Conservation (phyloP, 2,113 vertebrate species). For the Lepidiolamprologus cunningtoni region DNA sequence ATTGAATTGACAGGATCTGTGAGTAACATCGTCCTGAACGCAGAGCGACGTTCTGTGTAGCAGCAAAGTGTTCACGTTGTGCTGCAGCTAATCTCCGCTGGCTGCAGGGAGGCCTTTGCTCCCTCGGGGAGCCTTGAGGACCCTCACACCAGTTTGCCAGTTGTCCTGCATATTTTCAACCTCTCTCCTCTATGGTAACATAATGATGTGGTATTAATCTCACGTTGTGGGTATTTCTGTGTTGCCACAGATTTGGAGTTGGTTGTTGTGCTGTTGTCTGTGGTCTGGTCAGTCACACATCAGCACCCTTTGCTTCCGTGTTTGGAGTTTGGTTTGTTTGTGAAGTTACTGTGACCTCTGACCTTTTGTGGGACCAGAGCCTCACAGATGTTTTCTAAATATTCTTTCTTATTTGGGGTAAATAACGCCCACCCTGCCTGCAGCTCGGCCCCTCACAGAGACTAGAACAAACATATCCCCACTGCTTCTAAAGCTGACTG, state of each 20-base stretch:
- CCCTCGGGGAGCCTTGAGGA: rapidly evolving
- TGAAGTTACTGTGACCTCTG: neutral
- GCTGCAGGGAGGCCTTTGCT: rapidly evolving
- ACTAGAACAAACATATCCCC: neutral
- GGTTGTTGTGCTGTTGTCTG: neutral
- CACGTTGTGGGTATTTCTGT: rapidly evolving
- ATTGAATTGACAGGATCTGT: rapidly evolving
- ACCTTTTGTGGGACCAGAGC: neutral
- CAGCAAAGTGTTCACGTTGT: rapidly evolving
- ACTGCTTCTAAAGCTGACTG: neutral
- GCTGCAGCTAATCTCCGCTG: neutral
- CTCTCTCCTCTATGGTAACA: neutral
- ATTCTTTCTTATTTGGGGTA: neutral
- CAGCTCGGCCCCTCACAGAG: neutral
- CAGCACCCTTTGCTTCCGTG: rapidly evolving
- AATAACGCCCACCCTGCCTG: rapidly evolving
- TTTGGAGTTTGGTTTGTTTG: neutral
- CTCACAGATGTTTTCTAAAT: neutral
- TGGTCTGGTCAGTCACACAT: neutral
- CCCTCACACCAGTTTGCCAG: neutral
- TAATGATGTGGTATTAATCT: neutral
- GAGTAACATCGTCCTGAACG: rapidly evolving
- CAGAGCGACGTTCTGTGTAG: neutral
- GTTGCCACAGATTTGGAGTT: neutral
- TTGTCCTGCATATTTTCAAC: neutral